These are phyloP conservation scores for Tamias sibiricus DNA, from an alignment of 2,113 vertebrate genomes.

Conservation along the genomic window DNA sequence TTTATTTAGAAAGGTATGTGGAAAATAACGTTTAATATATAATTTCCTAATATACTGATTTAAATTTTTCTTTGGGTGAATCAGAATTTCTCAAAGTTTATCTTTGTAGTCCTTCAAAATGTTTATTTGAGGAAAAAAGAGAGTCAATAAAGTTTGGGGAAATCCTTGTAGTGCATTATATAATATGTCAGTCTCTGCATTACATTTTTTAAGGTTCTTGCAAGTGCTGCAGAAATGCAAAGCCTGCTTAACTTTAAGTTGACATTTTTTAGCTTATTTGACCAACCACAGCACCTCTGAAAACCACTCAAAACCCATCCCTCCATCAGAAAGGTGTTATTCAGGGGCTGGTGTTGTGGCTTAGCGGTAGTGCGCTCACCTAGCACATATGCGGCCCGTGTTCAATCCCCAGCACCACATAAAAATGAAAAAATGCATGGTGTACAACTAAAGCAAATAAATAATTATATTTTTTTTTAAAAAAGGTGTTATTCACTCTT, in stretches of 20 bases:
- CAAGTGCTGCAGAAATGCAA: not conserved
- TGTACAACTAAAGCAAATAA: no score
- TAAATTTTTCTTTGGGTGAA: not conserved
- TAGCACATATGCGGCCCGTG: no score
- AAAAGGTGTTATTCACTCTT: not conserved
- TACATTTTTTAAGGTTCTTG: not conserved
- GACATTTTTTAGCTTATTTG: not conserved
- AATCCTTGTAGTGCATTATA: not conserved
- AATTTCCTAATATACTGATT: not conserved
- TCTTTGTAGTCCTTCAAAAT: not conserved
- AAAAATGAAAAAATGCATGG: no score
- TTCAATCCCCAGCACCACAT: no score
- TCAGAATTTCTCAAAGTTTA: conserved; percentile 3
- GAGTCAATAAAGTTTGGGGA: not conserved
- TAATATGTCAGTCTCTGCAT: not conserved
- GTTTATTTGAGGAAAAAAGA: not conserved
- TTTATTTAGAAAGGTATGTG: not conserved
- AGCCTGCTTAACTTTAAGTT: not conserved
- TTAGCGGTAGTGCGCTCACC: no score
- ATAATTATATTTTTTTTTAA: no score
- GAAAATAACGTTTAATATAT: conserved; percentile 15
- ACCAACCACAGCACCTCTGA: not conserved
- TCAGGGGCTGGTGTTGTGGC: no score
- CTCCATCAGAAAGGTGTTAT: not conserved
- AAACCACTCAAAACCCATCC: not conserved